Conservation (phyloP, 2,888 invertebrate species). For the Phasia obesa region DNA sequence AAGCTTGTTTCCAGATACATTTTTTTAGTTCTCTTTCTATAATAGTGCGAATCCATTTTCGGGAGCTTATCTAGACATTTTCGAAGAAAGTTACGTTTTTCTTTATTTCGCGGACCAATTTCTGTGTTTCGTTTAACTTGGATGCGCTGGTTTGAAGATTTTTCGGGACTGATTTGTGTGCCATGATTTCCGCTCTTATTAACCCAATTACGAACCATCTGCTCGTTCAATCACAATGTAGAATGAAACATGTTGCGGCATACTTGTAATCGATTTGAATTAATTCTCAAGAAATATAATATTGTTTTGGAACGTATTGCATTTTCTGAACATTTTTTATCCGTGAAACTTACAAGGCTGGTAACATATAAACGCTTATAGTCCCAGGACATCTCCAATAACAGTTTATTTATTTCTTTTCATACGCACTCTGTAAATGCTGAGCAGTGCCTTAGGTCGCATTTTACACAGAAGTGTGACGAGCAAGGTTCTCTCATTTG, state of each 20-base stretch:
- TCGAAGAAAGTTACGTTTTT: no score
- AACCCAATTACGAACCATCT: constrained; percentile 18
- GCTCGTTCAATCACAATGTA: constrained; percentile 19
- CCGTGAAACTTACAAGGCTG: not conserved
- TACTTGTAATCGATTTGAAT: not conserved
- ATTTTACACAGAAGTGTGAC: no score
- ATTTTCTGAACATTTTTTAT: constrained; percentile 17
- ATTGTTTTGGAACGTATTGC: not conserved
- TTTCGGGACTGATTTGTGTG: constrained; percentile 22
- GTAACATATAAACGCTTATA: constrained; percentile 16
- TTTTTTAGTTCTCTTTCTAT: no score
- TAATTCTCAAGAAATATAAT: not conserved
- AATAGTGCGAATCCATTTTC: no score
- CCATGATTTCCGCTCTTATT: constrained; percentile 8
- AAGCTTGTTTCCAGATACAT: no score
- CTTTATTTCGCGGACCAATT: no score
- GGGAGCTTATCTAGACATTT: no score
- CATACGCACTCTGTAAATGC: no score
- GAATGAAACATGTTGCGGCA: constrained; percentile 33
- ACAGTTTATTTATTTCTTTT: not conserved
- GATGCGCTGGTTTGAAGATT: constrained; percentile 5
- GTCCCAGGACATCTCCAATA: constrained; percentile 5
- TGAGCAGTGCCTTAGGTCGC: no score
- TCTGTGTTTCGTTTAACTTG: no score
- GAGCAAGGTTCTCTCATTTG: no score